phyloP scores from a whole-genome alignment of 2,888 invertebrate genomes.

The Stenodera caucasica region DNA sequence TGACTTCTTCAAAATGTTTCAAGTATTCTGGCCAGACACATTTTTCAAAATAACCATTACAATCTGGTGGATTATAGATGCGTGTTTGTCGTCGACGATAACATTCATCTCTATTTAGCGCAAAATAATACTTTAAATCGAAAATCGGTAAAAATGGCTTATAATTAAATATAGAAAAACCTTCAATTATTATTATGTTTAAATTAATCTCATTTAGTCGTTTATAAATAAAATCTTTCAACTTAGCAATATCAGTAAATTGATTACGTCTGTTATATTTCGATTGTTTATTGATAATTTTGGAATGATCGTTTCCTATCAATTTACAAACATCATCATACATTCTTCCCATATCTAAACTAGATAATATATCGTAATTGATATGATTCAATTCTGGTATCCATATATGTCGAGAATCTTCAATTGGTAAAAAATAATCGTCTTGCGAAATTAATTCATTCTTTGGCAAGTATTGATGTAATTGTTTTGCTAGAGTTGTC shows the following conservation, averaged over 20 bases:
- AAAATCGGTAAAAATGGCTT: conserved; percentile 68
- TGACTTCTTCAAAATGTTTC: conserved; percentile 59
- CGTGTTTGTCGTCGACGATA: conserved; percentile 62
- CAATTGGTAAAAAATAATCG: conserved; percentile 70
- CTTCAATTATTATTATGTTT: conserved; percentile 71
- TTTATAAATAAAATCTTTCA: conserved; percentile 26
- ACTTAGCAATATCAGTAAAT: conserved; percentile 9
- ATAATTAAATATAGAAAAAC: conserved; percentile 75
- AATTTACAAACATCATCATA: conserved; percentile 60
- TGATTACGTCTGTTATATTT: conserved; percentile 16
- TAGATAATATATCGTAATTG: conserved; percentile 73
- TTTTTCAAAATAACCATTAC: conserved; percentile 82
- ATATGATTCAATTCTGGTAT: conserved; percentile 69
- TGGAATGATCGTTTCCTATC: conserved; percentile 34
- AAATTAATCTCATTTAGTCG: conserved; percentile 44
- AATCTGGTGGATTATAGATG: conserved; percentile 84
- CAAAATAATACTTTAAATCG: conserved; percentile 73
- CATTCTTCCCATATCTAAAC: conserved; percentile 76
- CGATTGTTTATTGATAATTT: conserved; percentile 22
- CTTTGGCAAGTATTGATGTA: conserved; percentile 56
- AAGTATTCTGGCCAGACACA: conserved; percentile 91
- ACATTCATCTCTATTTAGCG: conserved; percentile 70
- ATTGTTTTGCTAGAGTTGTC: conserved; percentile 67
- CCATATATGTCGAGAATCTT: conserved; percentile 66
- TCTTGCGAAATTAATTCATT: conserved; percentile 70